Evolutionary conservation across 1,140 invertebrate genomes (phyloP), one percentile per base, ranked within the genome.

Genomic region (Drosophila triauraria): DNA sequence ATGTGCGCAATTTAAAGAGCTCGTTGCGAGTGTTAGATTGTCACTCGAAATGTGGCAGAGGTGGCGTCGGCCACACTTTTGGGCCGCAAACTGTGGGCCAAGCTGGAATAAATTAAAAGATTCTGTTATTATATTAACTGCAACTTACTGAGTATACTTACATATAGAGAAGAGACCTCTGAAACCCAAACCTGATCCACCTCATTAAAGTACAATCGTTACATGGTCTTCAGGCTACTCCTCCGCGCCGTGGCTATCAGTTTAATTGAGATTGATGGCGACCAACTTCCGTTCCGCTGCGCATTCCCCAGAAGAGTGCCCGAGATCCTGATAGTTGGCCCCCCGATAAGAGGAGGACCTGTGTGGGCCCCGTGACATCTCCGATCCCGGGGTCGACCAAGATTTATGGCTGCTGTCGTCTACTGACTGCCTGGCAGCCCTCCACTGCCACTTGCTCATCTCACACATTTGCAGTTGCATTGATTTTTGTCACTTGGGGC

Each of bases 221-320:
- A 56, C 32, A 35, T 35, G 23, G 15, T 3, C 30, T 57, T 42
- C 54, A 30, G 20, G 6, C 35, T 9, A 70, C 53, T 72, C 68
- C 53, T 60, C 54, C 46, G 35, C 69, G 30, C 69, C 48, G 58
- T 75, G 78, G 78, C 82, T 63, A 81, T 85, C 82, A 86, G 69
- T 86, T 86, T 86, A 86, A 86, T 86, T 86, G 83, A 86, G 82
- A 86, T 86, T 86, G 82, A 86, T 86, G 75, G 83, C 71, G 58
- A 63, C 42, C 83, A 60, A 86, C 82, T 86, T 86, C 83, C 83
- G 83, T 87, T 86, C 54, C 69, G 44, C 15, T 78, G 38, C 38
- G 64, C 83, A 87, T 79, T 79, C 79, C 78, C 54, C 64, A 76
- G 79, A 87, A 87, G 79, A 72, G 32, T 40, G 20, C 4, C 35